Evolutionary conservation across 2,888 invertebrate genomes (phyloP), one percentile per base, ranked within the genome.

Genomic region (Zaprionus bogoriensis): DNA sequence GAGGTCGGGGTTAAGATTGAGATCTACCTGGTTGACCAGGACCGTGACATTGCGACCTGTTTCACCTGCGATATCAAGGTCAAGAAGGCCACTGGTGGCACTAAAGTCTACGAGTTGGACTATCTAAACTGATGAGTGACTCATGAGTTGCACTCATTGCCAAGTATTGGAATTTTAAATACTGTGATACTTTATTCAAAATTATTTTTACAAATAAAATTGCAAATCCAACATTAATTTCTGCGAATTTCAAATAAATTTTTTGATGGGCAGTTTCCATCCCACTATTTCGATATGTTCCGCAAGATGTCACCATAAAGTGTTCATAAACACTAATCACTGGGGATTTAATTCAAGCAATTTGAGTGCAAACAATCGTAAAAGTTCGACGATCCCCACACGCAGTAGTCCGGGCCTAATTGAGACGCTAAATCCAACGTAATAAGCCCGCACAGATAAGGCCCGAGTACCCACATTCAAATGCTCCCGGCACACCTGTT

Each of bases 1-100:
- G 89, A 90, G 61, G 86, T 90, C 17, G 77, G 85, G 42, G 89
- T 89, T 0, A 88, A 82, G 38, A 82, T 90, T 17, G 89, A 90
- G 63, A 81, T 90, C 3, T 78, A 80, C 42, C n/a, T 90, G 25
- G 78, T 83, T 17, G 89, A 90, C 70, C 88, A 89, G 61, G 77
- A 82, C 27, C 58, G 65, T 0, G 79, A 87, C 5, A 28, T 74
- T 0, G 73, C 87, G 2, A 82, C 86, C 0, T 90, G 90, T 55
- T 90, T 89, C 27, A 55, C 77, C 5, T 85, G 84, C 46, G 89
- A 89, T 53, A 88, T 91, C 32, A 89, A 89, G 75, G 90, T 90
- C 1, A 88, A 77, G 38, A 90, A 89, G 45, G 76, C 72, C 1
- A 38, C 32, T 2, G 30, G 48, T 4, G 38, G 22, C 9, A 48